Evolutionary conservation across 2,888 invertebrate genomes (phyloP), one percentile per base, ranked within the genome.

Genomic region (Drosophila greeni): DNA sequence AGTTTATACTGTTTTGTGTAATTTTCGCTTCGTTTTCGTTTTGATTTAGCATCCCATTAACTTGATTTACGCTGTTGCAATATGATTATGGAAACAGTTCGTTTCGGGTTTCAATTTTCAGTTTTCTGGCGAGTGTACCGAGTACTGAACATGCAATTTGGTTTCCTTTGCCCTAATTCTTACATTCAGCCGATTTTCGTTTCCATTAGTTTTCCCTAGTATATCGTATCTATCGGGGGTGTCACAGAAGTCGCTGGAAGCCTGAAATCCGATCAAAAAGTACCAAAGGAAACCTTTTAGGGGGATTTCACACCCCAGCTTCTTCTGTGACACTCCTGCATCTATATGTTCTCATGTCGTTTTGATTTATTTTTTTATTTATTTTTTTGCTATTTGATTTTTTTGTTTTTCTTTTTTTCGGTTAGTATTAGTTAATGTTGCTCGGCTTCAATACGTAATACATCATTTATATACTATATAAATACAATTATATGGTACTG

Each of bases 361-460:
- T 49, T 59, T 59, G 37, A 37, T 67, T 67, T 67, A 37, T 36
- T 37, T 43, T 45, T 40, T 39, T 18, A 14, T 42, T 24, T 11
- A n/a, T 42, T 24, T 57, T 23, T 48, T 43, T 54, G 20, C 20
- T 54, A 24, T 43, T 54, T 43, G 3, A 20, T 7, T 20, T 20
- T 39, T 39, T 18, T 37, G 1, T 12, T 18, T 20, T 12, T 6
- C 0, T 39, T 18, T 20, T 20, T 23, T 40, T 40, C 40, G 40
- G 40, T 40, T 40, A 67, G 69, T 67, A 59, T 59, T 64, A 59
- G 51, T 67, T 68, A 72, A 72, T 67, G 76, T 67, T 76, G 77
- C 77, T 72, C 83, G 77, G 65, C 70, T 80, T 58, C 74, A 65
- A 77, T 77, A 80, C 83, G 75, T 75, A 79, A 77, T 80, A 79